Percentiles rank a stretch among this genome's conserved stretches.
Conservation (phyloP, 1,140 invertebrate species). For the Acyrthosiphon pisum region DNA sequence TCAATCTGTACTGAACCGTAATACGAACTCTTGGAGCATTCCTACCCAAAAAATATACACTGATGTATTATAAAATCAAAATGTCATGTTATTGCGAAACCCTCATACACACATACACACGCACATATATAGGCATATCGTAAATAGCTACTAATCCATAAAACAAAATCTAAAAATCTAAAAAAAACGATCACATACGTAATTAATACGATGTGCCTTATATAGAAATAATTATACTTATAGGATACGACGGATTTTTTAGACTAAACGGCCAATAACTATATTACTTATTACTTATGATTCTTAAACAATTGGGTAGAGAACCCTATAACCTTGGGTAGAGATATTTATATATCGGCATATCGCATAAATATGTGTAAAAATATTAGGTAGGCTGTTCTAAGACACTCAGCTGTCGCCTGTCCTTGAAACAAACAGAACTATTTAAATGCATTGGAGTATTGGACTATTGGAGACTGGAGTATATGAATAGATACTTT, state of each 20-base stretch:
- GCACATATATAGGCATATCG: no score
- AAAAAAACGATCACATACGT: background rate
- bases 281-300: background rate
- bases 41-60: background rate
- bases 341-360: background rate
- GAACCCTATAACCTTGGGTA: background rate
- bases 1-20: background rate
- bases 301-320: background rate
- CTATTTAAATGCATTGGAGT: background rate
- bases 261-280: no score
- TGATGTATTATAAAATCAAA: background rate
- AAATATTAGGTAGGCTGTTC: slow-evolving; percentile 14
- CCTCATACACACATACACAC: no score
- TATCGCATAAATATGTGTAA: background rate
- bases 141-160: background rate
- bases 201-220: no score
- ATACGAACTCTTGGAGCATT: background rate
- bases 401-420: background rate
- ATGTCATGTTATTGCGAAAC: background rate
- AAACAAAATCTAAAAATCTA: no score
- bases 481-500: slow-evolving; percentile 26
- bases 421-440: background rate
- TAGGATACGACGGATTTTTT: background rate
- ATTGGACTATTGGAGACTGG: background rate
- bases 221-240: background rate